Percentiles rank a stretch among this genome's conserved stretches.
Evolutionary conservation across 1,140 invertebrate species (phyloP).

Genomic region (Bombus cullumanus): DNA sequence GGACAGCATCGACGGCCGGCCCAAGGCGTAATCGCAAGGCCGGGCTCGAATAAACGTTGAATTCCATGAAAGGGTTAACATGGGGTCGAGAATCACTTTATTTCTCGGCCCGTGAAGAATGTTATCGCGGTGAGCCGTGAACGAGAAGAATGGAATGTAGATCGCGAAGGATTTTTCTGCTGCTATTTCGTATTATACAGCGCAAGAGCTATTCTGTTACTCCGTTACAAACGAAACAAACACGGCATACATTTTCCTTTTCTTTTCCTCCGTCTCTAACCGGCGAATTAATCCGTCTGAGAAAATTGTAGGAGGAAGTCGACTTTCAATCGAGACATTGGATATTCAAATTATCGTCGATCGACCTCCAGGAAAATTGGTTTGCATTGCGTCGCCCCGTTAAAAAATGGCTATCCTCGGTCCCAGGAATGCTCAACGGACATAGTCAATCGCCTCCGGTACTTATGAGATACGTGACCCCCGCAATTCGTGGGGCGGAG

Average conservation of each 20-base stretch:
- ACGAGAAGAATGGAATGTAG: constrained; percentile 24
- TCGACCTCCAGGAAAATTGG: background rate
- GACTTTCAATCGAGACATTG: background rate
- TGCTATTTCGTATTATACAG: constrained; percentile 24
- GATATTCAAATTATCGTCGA: constrained; percentile 27
- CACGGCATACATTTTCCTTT: background rate
- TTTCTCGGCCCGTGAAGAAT: constrained; percentile 29
- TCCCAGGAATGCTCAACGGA: constrained; percentile 20
- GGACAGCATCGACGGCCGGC: constrained; percentile 29
- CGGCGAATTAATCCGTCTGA: background rate
- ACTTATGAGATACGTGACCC: constrained; percentile 54
- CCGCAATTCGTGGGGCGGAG: constrained; percentile 36
- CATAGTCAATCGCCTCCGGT: constrained; percentile 49
- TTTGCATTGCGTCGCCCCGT: constrained; percentile 14
- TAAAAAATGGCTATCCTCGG: constrained; percentile 14
- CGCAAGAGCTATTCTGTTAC: background rate
- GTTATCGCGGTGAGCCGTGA: constrained; percentile 47
- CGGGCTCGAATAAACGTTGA: constrained; percentile 61
- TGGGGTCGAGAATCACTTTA: constrained; percentile 46
- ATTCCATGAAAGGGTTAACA: constrained; percentile 43
- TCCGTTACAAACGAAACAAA: background rate
- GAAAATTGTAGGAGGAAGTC: background rate
- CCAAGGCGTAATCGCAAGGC: constrained; percentile 54
- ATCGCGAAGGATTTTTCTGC: background rate
- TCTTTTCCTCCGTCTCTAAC: no score